phyloP scores from a whole-genome alignment of 2,113 vertebrate species.

The Lagopus leucura region DNA sequence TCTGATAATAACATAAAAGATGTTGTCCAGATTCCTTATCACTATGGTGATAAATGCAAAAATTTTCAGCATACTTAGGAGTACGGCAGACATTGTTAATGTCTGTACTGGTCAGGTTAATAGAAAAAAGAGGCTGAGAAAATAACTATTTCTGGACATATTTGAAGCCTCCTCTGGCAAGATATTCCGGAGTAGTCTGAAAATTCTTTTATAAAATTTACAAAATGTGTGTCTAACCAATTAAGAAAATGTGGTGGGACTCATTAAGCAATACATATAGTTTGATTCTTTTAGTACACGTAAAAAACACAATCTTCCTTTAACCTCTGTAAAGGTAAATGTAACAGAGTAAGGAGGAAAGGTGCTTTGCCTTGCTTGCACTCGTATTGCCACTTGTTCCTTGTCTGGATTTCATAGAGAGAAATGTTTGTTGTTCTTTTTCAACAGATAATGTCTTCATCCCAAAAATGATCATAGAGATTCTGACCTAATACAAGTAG shows the following conservation, averaged over 20 bases:
- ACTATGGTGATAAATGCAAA: background rate
- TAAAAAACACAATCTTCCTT: background rate
- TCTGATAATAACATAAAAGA: background rate
- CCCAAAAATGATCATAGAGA: background rate
- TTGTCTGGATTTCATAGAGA: background rate
- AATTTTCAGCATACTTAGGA: background rate
- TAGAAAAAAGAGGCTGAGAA: background rate
- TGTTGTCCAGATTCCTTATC: background rate
- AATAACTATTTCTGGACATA: background rate
- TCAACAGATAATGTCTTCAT: background rate
- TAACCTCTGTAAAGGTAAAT: background rate
- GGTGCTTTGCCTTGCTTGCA: background rate
- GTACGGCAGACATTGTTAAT: background rate
- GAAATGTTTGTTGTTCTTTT: background rate
- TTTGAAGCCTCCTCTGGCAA: background rate
- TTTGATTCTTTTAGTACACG: background rate
- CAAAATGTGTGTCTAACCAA: background rate
- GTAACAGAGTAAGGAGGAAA: background rate
- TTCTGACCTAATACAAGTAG: background rate
- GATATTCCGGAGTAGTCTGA: rapidly evolving
- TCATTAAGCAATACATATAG: background rate
- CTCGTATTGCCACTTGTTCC: background rate
- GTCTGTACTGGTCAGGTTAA: background rate
- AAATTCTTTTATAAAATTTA: background rate
- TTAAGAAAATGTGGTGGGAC: background rate